Evolutionary conservation across 2,888 invertebrate species (phyloP), one percentile per base, ranked within the genome.

Genomic region (Alentia gelatinosa): DNA sequence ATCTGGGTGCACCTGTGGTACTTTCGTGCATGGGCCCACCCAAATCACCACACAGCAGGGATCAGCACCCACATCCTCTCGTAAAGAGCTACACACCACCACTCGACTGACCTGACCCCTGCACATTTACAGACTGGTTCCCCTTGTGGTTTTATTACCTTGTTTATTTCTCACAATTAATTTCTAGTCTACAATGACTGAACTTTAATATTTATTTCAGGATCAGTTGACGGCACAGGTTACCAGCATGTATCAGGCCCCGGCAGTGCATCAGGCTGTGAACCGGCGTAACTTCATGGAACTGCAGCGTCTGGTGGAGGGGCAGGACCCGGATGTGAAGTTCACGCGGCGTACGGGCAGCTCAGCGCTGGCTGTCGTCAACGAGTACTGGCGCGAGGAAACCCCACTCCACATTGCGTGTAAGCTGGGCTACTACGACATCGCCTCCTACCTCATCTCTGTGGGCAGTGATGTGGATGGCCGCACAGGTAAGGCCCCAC

Each of bases 401-500:
- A 89, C 89, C 7, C 89, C 89, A 23, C 37, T 89, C 0, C 89
- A 89, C n/a, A 33, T 89, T 19, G 89, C 89, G 1, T 89, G 89
- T n/a, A 50, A 50, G 26, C 37, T 37, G 35, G 89, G 89, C 23
- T 56, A 37, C n/a, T 9, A 26, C 15, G 89, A 63, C 74, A 90
- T 63, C 33, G 68, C 90, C 3, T 35, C 75, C 23, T 68, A 35
- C 30, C 90, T 63, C 26, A 40, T 90, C 15, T 37, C 90, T 9
- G 5, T 79, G 35, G 90, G 75, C 33, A 42, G 68, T 26, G 90
- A 68, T 33, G 37, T 42, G 0, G 68, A 56, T 39, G 90, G 68
- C 9, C 33, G 42, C 12, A 47, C 68, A 1, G 75, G 68, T 0
- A 35, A 26, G 15, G 19, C 39, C 39, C n/a, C n/a, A n/a, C n/a